Evolutionary conservation across 2,888 invertebrate species (phyloP).

Genomic region (Neuroscelio doddi): DNA sequence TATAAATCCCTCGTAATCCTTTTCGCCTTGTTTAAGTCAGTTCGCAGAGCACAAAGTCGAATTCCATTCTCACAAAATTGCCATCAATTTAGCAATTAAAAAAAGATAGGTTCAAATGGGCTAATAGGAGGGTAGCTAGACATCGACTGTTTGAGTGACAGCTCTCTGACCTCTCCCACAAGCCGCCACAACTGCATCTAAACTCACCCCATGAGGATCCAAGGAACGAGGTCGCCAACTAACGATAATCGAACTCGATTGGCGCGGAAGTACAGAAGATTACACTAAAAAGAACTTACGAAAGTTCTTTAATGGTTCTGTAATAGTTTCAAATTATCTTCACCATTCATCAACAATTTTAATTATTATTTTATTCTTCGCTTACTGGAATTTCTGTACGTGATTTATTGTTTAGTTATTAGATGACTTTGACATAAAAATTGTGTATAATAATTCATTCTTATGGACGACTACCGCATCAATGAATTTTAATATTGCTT

Average conservation of each 20-base stretch:
- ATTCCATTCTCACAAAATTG: constrained; percentile 62
- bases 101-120: constrained; percentile 60
- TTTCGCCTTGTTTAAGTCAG: no score
- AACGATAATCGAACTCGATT: constrained; percentile 39
- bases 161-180: constrained; percentile 68
- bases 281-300: constrained; percentile 6
- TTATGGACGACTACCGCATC: no score
- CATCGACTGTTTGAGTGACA: constrained; percentile 69
- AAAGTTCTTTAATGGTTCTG: no score
- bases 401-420: no score
- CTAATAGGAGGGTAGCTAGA: constrained; percentile 70
- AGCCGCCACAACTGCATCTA: constrained; percentile 26
- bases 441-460: no score
- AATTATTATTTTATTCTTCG: no score
- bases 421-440: no score
- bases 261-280: constrained; percentile 24
- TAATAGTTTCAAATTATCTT: no score
- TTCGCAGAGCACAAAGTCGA: no score
- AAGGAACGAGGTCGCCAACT: constrained; percentile 7
- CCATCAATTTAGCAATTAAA: constrained; percentile 72
- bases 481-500: no score
- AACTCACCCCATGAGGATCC: constrained; percentile 21
- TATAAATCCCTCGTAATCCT: background rate
- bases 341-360: no score
- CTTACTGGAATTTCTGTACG: no score